Conservation (phyloP, 2,797 vertebrate genomes). For the Poecile montanus region DNA sequence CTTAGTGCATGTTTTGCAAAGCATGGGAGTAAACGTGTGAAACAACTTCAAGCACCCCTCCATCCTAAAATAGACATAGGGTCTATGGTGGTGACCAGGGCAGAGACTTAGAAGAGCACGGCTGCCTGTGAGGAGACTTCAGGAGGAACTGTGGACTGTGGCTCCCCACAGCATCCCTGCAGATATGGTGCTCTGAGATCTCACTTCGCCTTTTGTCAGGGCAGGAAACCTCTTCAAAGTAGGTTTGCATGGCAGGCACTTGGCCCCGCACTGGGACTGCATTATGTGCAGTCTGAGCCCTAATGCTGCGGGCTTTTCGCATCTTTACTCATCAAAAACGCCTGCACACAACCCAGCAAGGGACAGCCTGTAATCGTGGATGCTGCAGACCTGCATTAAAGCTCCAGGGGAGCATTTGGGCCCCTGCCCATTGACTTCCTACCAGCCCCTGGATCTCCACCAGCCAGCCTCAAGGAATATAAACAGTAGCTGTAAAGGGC, state of each 20-base stretch:
- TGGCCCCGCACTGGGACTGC: background rate
- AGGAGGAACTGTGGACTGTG: background rate
- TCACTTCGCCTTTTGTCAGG: background rate
- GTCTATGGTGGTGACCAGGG: background rate
- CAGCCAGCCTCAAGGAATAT: background rate
- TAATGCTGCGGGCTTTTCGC: rapidly evolving
- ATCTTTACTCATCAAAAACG: background rate
- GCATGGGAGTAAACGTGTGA: background rate
- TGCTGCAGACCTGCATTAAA: background rate
- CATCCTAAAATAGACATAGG: background rate
- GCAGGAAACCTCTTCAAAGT: background rate
- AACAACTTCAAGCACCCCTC: background rate
- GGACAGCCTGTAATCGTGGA: background rate
- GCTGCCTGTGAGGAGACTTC: background rate
- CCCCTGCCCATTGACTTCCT: background rate
- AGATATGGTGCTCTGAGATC: background rate
- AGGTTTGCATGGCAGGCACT: rapidly evolving
- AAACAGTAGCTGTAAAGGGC: background rate
- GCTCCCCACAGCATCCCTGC: background rate
- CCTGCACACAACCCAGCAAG: background rate
- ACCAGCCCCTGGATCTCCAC: background rate
- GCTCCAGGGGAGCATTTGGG: background rate
- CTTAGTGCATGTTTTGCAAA: background rate
- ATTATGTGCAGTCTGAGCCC: background rate
- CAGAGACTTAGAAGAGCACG: background rate